Evolutionary conservation across 1,140 invertebrate species (phyloP), one percentile per base, ranked within the genome.

Genomic region (Pentalonia nigronervosa): DNA sequence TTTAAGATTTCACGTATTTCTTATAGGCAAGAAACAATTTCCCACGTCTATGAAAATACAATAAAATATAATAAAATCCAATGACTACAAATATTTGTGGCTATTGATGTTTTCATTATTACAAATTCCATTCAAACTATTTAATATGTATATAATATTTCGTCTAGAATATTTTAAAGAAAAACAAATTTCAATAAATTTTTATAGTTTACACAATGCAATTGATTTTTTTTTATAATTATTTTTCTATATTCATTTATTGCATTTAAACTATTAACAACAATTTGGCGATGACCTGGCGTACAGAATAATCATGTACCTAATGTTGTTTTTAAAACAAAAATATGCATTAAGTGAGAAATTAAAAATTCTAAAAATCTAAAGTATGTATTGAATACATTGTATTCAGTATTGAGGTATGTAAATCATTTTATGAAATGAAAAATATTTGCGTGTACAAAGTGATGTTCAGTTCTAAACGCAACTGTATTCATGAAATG

Each of bases 11-110:
- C 23, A 2, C 50, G 48, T 48, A 34, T 89, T 88, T n/a, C 47
- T n/a, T 50, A 88, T 23, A 53, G 23, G 20, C n/a, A 21, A 89
- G 41, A 53, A 89, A 53, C 87, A 89, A 89, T 89, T 89, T 89
- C 20, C 34, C 36, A n/a, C 14, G 34, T 53, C 23, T 20, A 89
- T 34, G 48, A 53, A 36, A 89, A 89, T 34, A 48, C 47, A 34
- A 87, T n/a, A n/a, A n/a, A n/a, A n/a, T n/a, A n/a, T n/a, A 87
- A 88, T n/a, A 7, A 88, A 48, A 88, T 25, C 17, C 47, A 53
- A 36, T 47, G 47, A 87, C 20, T 48, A 30, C 87, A n/a, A 89
- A 89, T 89, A 34, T 34, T 53, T 50, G 86, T 88, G 47, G 86
- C 47, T 50, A n/a, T 34, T 87, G 34, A 34, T 8, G 30, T 25